Evolutionary conservation across 2,797 vertebrate genomes (phyloP).

Genomic region (Labeo calbasu): DNA sequence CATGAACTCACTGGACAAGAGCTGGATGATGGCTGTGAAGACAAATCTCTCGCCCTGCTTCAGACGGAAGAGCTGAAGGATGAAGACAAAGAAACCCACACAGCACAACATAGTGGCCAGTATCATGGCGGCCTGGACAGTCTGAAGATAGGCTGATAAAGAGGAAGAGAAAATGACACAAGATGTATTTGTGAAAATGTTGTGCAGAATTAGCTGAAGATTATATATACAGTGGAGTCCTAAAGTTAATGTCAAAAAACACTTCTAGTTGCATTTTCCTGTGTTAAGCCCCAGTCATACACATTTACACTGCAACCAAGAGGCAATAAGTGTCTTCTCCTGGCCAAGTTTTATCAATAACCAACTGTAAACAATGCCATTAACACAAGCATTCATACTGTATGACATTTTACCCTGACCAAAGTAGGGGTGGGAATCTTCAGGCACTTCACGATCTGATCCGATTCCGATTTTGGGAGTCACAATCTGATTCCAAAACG

Average conservation of each 20-base stretch:
- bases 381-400: not conserved
- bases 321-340: not conserved
- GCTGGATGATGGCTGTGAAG: constrained; percentile 89
- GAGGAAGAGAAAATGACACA: not conserved
- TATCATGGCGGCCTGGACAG: constrained; percentile 91
- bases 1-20: constrained; percentile 88
- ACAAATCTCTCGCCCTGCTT: constrained; percentile 95
- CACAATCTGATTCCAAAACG: too few relatives aligned
- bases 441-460: too few relatives aligned
- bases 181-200: not conserved
- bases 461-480: too few relatives aligned
- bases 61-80: constrained; percentile 94
- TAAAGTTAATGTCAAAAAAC: not conserved
- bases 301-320: not conserved
- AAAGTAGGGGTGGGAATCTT: not conserved
- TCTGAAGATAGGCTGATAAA: constrained; percentile 86
- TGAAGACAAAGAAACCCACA: constrained; percentile 89
- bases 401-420: too few relatives aligned
- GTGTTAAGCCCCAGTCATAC: not conserved
- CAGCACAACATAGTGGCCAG: constrained; percentile 91
- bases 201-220: too few relatives aligned
- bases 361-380: not conserved
- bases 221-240: not conserved
- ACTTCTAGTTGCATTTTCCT: not conserved
- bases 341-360: not conserved